Evolutionary conservation across 2,888 invertebrate species (phyloP), one percentile per base, ranked within the genome.

Genomic region (Caenorhabditis sulstoni): DNA sequence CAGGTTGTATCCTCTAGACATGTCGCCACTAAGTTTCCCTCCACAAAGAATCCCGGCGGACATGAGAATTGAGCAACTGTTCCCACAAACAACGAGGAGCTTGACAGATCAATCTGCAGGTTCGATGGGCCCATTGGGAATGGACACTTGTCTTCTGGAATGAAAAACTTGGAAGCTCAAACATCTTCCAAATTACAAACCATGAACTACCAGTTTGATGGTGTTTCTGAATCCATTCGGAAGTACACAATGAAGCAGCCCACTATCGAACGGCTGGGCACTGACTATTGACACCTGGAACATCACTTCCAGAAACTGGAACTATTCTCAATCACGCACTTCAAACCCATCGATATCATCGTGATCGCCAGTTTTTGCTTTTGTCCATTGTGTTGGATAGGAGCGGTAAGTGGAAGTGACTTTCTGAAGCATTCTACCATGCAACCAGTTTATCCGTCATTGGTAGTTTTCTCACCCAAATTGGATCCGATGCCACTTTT

Each of bases 1-100:
- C 98, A 99, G 82, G 94, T 94, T 0, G 97, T 97, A 91, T 96
- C 95, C 82, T 94, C 94, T 91, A 95, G 95, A 89, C 99, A 99
- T 5, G 91, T 91, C 9, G 97, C 94, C 65, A 91, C 91, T 37
- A 87, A 84, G 1, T 91, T 91, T 2, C 91, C 90, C 18, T 77
- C 76, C 3, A 86, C 76, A 5, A 71, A 70, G 57, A 84, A 85
- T 1, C 88, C 89, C 3, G 78, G 20, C 0, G 87, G 78, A 55
- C 89, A 89, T 0, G 88, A 86, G 64, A 89, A 89, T 47, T 89
- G 89, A 11, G 87, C 87, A 23, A 85, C 80, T 11, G 87, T 85
- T 11, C 89, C 89, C 9, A 76, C 68, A 22, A 85, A 82, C 12
- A 85, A 68, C 35, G 84, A 75, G 9, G 81, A 73, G 9, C 81